These are phyloP conservation scores for Stenolophus ochropezus DNA, from an alignment of 2,888 invertebrate species.

Conservation along the genomic window DNA sequence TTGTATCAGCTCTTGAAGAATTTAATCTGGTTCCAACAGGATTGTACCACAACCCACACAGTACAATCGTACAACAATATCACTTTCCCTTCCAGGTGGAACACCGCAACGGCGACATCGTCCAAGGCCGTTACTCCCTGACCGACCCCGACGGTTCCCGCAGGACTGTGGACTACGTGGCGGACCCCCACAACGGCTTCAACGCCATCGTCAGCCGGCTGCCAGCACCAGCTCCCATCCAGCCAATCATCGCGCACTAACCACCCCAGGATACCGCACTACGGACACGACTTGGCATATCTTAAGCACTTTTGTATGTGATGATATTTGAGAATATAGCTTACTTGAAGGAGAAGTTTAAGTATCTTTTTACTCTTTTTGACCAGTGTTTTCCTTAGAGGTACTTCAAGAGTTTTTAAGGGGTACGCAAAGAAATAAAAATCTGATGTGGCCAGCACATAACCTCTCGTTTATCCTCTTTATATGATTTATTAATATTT, in stretches of 20 bases:
- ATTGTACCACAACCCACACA: too few relatives aligned
- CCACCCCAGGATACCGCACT: background rate
- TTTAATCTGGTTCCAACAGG: too few relatives aligned
- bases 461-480: too few relatives aligned
- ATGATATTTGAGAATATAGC: background rate
- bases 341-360: background rate
- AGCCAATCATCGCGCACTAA: background rate
- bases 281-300: background rate
- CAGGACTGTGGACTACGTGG: slow-evolving; percentile 69
- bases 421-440: too few relatives aligned
- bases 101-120: slow-evolving; percentile 55
- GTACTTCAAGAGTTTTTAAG: too few relatives aligned
- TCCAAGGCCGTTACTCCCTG: slow-evolving; percentile 67
- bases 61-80: background rate
- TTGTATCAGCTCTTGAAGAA: too few relatives aligned
- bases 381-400: too few relatives aligned
- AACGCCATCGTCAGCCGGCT: slow-evolving; percentile 70
- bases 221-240: slow-evolving; percentile 59
- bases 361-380: background rate
- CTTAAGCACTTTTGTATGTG: background rate
- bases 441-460: too few relatives aligned
- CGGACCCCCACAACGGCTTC: slow-evolving; percentile 70
- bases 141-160: slow-evolving; percentile 70
- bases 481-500: too few relatives aligned
- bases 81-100: background rate